phyloP scores from a whole-genome alignment of 2,113 vertebrate species.

The Zapornia atra region DNA sequence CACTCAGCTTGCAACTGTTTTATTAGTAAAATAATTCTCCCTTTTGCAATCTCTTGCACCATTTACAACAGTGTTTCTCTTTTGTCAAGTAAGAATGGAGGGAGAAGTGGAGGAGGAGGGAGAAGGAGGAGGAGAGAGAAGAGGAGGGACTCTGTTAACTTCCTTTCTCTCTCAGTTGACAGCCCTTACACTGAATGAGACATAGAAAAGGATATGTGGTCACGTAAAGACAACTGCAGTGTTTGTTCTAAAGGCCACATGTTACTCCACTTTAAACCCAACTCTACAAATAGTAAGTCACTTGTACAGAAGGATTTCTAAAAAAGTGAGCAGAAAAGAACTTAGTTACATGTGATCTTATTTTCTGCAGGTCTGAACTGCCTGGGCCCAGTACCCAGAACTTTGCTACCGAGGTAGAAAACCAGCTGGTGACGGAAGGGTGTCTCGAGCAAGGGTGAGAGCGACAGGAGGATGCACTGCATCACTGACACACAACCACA shows the following conservation, averaged over 20 bases:
- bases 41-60: neutral
- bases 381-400: neutral
- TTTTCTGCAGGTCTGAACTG: neutral
- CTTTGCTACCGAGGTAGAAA: neutral
- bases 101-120: neutral
- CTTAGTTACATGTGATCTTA: neutral
- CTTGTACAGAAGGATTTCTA: neutral
- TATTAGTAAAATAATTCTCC: neutral
- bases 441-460: rapidly evolving
- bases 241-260: neutral
- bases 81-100: too few species aligned
- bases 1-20: neutral
- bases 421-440: neutral
- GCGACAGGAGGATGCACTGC: neutral
- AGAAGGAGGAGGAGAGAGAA: too few species aligned
- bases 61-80: neutral
- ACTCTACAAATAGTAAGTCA: neutral
- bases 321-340: neutral
- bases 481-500: neutral
- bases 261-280: neutral
- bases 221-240: neutral
- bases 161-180: neutral
- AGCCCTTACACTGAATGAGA: neutral
- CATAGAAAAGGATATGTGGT: neutral
- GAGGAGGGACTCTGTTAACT: neutral